A percentile compares a stretch with the other conserved stretches of the same genome.
phyloP scores from a whole-genome alignment of 2,888 invertebrate species.

The Xestobium rufovillosum region DNA sequence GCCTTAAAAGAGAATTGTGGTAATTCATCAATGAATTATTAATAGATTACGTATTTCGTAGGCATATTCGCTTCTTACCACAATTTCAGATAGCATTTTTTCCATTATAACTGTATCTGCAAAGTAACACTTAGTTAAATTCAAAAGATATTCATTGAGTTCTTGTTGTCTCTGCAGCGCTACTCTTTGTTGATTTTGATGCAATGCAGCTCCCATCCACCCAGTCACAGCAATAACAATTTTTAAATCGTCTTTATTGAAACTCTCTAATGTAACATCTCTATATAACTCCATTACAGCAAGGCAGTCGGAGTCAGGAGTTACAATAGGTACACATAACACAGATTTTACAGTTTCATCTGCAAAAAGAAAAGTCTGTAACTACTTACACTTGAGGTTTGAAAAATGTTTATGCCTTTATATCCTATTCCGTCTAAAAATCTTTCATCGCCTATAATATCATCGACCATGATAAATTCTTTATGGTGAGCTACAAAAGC shows the following conservation, averaged over 20 bases:
- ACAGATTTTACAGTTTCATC: slow-evolving; percentile 50
- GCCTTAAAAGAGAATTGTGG: slow-evolving; percentile 39
- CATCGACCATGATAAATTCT: slow-evolving; percentile 49
- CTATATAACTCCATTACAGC: slow-evolving; percentile 54
- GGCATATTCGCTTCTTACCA: too few species aligned
- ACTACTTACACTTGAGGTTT: too few species aligned
- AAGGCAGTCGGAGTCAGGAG: slow-evolving; percentile 51
- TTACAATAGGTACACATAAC: slow-evolving; percentile 53
- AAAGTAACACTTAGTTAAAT: slow-evolving; percentile 46
- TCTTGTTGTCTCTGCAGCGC: slow-evolving; percentile 40
- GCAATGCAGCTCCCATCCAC: slow-evolving; percentile 44
- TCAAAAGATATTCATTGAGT: slow-evolving; percentile 39
- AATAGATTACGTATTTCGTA: neutral
- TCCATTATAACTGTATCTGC: slow-evolving; percentile 50
- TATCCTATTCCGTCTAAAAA: slow-evolving; percentile 51
- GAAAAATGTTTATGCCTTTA: slow-evolving; percentile 22
- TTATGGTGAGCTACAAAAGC: slow-evolving; percentile 52
- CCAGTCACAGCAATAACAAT: slow-evolving; percentile 38
- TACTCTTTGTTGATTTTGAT: slow-evolving; percentile 39
- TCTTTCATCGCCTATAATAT: slow-evolving; percentile 49
- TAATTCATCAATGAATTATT: neutral
- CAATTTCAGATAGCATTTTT: slow-evolving; percentile 53
- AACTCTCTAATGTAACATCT: slow-evolving; percentile 35
- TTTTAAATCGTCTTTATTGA: slow-evolving; percentile 36
- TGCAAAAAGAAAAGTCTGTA: slow-evolving; percentile 28